These are phyloP conservation scores for Athetis lepigone DNA, from an alignment of 2,888 invertebrate genomes.

Conservation along the genomic window DNA sequence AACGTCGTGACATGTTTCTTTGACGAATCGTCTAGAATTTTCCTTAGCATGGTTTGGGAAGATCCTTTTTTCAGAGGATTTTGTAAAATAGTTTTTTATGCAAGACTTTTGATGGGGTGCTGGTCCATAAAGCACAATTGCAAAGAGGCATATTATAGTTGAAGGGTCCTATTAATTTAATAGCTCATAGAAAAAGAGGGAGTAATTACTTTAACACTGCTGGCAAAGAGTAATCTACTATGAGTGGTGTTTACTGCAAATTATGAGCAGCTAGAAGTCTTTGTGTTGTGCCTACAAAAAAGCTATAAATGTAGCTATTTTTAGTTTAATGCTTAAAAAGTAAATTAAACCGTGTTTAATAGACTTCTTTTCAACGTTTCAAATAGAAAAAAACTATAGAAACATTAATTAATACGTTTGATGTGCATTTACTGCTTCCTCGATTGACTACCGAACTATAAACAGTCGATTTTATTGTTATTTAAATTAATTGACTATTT, in stretches of 20 bases:
- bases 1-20: neutral
- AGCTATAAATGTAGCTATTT: neutral
- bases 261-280: slow-evolving; percentile 13
- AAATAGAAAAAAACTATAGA: slow-evolving; percentile 19
- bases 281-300: neutral
- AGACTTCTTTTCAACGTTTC: neutral
- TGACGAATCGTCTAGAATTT: neutral
- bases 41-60: neutral
- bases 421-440: slow-evolving; percentile 57
- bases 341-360: neutral
- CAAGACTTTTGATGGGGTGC: neutral
- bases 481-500: slow-evolving; percentile 57
- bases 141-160: neutral
- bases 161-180: neutral
- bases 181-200: neutral
- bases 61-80: neutral
- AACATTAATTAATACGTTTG: slow-evolving; percentile 43
- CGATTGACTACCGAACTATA: slow-evolving; percentile 44
- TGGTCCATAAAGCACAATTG: neutral
- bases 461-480: slow-evolving; percentile 56
- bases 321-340: neutral
- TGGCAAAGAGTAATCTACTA: neutral
- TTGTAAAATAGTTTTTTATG: neutral
- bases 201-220: slow-evolving; percentile 4
- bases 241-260: slow-evolving; percentile 29